Conservation (phyloP, 2,113 vertebrate genomes). For the Sarotherodon lohbergeri region DNA sequence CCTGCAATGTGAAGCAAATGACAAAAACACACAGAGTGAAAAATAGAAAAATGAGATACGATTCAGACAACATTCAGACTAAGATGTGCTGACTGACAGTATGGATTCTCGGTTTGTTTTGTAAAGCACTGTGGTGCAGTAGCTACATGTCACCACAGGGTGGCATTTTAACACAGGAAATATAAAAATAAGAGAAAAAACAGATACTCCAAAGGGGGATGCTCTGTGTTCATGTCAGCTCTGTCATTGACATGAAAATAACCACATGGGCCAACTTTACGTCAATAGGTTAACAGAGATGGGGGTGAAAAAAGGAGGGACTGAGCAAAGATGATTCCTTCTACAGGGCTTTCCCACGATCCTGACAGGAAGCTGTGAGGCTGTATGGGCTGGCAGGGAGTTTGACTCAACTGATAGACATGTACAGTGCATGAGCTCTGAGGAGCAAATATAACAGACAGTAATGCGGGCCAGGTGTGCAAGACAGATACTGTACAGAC, state of each 20-base stretch:
- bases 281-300: neutral
- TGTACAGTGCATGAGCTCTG: neutral
- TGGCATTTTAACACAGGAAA: slow-evolving; percentile 53
- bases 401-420: neutral
- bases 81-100: neutral
- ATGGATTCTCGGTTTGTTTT: neutral
- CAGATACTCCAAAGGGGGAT: neutral
- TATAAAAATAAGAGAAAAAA: neutral
- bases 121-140: neutral
- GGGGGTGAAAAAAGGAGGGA: neutral
- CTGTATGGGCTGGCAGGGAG: neutral
- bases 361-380: slow-evolving; percentile 40
- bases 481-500: neutral
- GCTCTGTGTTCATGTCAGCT: neutral
- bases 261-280: neutral
- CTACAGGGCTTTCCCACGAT: slow-evolving; percentile 41
- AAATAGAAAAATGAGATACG: neutral
- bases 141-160: slow-evolving; percentile 37
- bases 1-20: slow-evolving; percentile 14
- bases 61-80: neutral
- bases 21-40: neutral
- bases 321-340: neutral
- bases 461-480: slow-evolving; percentile 21
- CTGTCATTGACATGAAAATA: slow-evolving; percentile 1
- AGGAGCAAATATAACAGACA: neutral